Base-by-base conservation (phyloP, 2,888 invertebrate genomes). In the Tryphoninae sp. region DNA sequence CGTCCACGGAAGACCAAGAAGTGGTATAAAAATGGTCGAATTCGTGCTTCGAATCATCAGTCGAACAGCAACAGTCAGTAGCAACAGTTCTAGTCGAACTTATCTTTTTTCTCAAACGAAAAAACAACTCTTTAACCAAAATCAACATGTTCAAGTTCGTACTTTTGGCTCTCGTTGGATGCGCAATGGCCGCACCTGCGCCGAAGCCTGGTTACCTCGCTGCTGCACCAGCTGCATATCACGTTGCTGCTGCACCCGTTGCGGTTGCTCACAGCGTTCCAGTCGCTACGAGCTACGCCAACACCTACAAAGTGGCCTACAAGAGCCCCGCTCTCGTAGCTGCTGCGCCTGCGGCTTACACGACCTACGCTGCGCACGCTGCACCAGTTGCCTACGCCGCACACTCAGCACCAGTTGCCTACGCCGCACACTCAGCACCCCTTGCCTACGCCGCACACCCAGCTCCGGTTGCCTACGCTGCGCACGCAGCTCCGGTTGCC, bases 221-320 rank as follows among this genome's bases (percentile, higher is more conserved):
- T 19, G 80, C 82, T 23, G 69, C 80, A 23, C 81, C 84, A 11
- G 84, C 92, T 80, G 83, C 84, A 16, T 79, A 84, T 33, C 83
- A 84, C 40, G 90, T 89, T n/a, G 90, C 90, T n/a, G 84, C 86
- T n/a, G 89, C 90, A 23, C 93, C 93, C n/a, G 91, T 93, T 11
- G 94, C 94, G 65, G 93, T 93, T 59, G 94, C 94, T 84, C 94
- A 94, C 65, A 81, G 78, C 67, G 80, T 81, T 0, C 77, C 84
- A 2, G 85, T 86, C 22, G 95, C 95, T 85, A 95, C 95, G 86
- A 95, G 94, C 84, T 95, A 95, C 90, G 94, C 95, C 87, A 95
- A 94, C 93, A 93, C 94, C 84, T 94, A 94, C 92, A 94, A 94
- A 92, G 94, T 95, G 89, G 89, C 92, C 65, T 84, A 89, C 78